Base-by-base conservation (phyloP, 1,140 invertebrate genomes). In the Drosophila nannoptera region DNA sequence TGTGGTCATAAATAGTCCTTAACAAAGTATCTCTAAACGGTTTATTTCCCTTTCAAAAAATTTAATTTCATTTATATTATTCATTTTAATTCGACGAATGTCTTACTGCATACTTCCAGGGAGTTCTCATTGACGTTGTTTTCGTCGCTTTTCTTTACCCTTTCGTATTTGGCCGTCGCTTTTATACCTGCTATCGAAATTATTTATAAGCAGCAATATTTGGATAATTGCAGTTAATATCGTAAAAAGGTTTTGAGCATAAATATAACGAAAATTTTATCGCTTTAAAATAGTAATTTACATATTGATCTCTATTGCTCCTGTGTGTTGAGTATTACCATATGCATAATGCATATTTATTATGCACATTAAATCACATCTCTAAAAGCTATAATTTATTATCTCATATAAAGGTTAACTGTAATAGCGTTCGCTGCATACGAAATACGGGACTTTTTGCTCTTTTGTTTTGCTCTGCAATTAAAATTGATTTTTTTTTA, bases 401-500 rank as follows among this genome's bases (percentile, higher is more conserved):
- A 46, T 46, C 22, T 29, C 45, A 16, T 45, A 9, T 16, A 16
- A 29, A 7, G 12, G n/a, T 4, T 38, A 29, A 46, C 46, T 62
- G 22, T 31, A 68, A 61, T 62, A 49, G 60, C 60, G 22, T 22
- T 22, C 22, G 22, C 50, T 52, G 12, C 52, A 59, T 48, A 38
- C 43, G 45, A 62, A 65, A 54, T 52, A 43, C 12, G 5, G 50
- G 29, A 36, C 11, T 45, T 65, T 35, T 56, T 54, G 38, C 14
- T 61, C 49, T 65, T 78, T 68, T 59, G 54, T 48, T 78, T 70
- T 78, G 77, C 63, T 46, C 64, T 60, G 66, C 62, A 72, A 78
- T 69, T 78, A 75, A 61, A 81, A 82, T 82, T 82, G 78, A 82
- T 82, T 82, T 83, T 77, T 73, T 50, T 65, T 50, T 11, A 31